Evolutionary conservation across 92 coral and sea anemone species (phyloP).

Genomic region (Epizoanthus rinbou): DNA sequence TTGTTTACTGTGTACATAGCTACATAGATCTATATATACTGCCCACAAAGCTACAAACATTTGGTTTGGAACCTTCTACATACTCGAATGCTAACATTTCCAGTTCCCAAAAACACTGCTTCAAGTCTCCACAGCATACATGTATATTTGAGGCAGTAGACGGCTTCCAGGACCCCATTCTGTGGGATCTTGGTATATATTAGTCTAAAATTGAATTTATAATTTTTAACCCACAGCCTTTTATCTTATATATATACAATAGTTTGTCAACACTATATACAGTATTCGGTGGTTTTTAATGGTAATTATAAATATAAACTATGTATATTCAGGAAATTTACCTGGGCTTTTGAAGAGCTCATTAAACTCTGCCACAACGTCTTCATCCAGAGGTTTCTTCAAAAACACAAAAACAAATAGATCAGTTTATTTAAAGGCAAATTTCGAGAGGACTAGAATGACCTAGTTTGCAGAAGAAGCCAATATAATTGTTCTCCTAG

Average conservation of each 20-base stretch:
- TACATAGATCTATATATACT: too few species aligned
- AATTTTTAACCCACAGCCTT: not conserved
- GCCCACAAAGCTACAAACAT: too few species aligned
- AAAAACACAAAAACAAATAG: not conserved
- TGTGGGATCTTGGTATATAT: not conserved
- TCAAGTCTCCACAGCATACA: too few species aligned
- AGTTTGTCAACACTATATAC: conserved; percentile 25
- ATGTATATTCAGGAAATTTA: conserved; percentile 28
- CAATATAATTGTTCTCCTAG: not conserved
- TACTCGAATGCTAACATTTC: too few species aligned
- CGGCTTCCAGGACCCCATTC: too few species aligned
- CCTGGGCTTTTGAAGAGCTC: conserved; percentile 66
- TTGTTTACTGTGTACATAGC: too few species aligned
- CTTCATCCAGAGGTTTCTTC: conserved; percentile 73
- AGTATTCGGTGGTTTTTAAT: conserved; percentile 18
- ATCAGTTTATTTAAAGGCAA: not conserved
- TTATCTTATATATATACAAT: not conserved
- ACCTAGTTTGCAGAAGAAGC: conserved; percentile 26
- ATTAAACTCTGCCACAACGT: conserved; percentile 53
- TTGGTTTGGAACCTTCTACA: too few species aligned
- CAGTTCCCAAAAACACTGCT: too few species aligned
- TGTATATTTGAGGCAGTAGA: too few species aligned
- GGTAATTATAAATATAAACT: conserved; percentile 30
- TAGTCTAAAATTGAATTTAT: not conserved
- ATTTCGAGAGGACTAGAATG: not conserved